phyloP scores from a whole-genome alignment of 2,797 vertebrate species.

The Rhinogobio ventralis region DNA sequence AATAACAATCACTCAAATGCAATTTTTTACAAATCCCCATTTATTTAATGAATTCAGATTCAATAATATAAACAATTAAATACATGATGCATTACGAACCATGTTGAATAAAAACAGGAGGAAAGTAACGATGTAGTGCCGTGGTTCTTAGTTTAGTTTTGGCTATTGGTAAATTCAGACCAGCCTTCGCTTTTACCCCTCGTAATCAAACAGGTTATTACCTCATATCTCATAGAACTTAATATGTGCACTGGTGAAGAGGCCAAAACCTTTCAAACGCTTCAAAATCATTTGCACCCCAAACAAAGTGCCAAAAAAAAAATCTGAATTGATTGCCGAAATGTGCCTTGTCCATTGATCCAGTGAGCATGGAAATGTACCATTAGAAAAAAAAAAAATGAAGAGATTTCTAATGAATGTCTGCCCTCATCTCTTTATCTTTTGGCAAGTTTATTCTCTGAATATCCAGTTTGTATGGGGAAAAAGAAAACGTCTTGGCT shows the following conservation, averaged over 20 bases:
- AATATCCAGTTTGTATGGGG: background rate
- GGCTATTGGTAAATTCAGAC: constrained; percentile 14
- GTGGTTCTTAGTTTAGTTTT: background rate
- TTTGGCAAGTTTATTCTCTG: constrained; percentile 26
- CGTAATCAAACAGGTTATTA: constrained; percentile 14
- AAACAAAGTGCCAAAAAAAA: constrained; percentile 13
- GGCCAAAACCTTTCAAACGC: background rate
- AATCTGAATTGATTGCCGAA: background rate
- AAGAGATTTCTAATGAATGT: background rate
- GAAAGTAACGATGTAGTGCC: constrained; percentile 30
- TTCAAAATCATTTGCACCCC: constrained; percentile 19
- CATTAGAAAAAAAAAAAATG: background rate
- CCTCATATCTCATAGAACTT: background rate
- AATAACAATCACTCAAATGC: constrained; percentile 47
- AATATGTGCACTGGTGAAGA: constrained; percentile 24
- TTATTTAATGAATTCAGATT: constrained; percentile 59
- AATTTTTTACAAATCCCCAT: constrained; percentile 55
- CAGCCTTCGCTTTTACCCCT: background rate
- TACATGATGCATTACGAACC: constrained; percentile 51
- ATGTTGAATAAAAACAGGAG: constrained; percentile 47
- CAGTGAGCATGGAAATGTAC: constrained; percentile 8
- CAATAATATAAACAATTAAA: constrained; percentile 67
- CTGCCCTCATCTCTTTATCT: background rate
- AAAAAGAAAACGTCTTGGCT: constrained; percentile 22
- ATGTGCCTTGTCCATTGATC: constrained; percentile 9